Conservation (phyloP, 1,140 invertebrate genomes). For the Aplysia californica region DNA sequence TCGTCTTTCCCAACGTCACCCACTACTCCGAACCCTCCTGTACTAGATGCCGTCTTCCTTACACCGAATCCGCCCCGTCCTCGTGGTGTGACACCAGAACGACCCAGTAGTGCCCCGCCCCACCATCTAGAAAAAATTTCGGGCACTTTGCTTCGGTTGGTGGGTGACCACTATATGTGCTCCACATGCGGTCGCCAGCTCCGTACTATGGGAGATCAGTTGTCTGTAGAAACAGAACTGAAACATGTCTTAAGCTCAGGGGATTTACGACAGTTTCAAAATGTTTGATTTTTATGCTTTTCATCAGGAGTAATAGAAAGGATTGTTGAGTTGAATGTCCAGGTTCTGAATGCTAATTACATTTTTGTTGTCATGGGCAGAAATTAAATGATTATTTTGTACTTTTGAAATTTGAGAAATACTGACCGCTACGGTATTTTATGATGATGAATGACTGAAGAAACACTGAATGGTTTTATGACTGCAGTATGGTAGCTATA, state of each 20-base stretch:
- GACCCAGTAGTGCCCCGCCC: conserved; percentile 36
- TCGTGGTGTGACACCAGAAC: not conserved
- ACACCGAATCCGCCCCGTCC: not conserved
- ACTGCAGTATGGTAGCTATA: no score
- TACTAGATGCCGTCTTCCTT: not conserved
- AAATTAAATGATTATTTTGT: no score
- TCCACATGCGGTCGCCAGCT: conserved; percentile 39
- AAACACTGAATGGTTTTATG: no score
- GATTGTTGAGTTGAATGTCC: no score
- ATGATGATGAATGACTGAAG: no score
- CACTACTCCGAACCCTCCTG: not conserved
- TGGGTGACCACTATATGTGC: conserved; percentile 43
- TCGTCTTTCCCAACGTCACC: not conserved
- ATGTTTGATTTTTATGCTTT: no score
- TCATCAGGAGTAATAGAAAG: no score
- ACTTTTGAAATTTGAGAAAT: no score
- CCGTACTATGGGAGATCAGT: conserved; percentile 43
- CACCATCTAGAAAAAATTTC: conserved; percentile 33
- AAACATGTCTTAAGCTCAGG: conserved; percentile 22
- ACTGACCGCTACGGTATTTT: no score
- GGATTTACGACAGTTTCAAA: conserved; percentile 7
- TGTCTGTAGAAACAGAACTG: conserved; percentile 27
- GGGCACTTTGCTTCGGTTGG: conserved; percentile 36
- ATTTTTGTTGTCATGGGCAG: no score
- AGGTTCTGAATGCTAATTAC: no score